These are phyloP conservation scores for Raja brachyura DNA, from an alignment of 2,113 vertebrate genomes.

Conservation along the genomic window DNA sequence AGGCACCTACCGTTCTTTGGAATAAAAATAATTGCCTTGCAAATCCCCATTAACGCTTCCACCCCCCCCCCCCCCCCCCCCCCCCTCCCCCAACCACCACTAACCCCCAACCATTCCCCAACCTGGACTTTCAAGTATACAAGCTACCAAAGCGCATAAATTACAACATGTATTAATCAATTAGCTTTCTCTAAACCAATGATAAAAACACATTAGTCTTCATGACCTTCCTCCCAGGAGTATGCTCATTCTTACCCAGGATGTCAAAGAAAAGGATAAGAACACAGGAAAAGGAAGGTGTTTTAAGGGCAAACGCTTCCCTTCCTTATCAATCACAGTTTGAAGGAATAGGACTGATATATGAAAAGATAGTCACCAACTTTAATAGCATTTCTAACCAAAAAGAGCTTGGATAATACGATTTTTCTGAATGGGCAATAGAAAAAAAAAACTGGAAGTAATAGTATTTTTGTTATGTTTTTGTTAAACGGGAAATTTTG, in stretches of 20 bases:
- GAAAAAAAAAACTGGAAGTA: not conserved
- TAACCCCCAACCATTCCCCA: too few relatives aligned
- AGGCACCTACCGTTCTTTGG: too few relatives aligned
- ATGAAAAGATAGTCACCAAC: not conserved
- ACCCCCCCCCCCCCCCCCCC: too few relatives aligned
- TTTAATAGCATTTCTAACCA: not conserved
- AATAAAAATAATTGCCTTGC: too few relatives aligned
- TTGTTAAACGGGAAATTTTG: not conserved
- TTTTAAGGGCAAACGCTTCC: not conserved
- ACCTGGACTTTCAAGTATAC: not conserved
- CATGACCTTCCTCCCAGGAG: not conserved
- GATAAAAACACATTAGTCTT: not conserved
- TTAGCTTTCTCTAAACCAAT: not conserved
- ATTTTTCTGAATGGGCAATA: not conserved
- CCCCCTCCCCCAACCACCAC: too few relatives aligned
- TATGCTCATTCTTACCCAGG: not conserved
- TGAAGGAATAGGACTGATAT: not conserved
- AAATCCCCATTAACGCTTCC: too few relatives aligned
- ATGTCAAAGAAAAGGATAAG: not conserved
- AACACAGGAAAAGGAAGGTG: not conserved
- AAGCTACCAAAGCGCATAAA: not conserved
- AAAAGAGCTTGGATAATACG: not conserved
- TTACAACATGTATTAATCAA: not conserved
- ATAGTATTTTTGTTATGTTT: not conserved
- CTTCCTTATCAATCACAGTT: not conserved